Conservation (phyloP, 1,140 invertebrate species). For the Wasmannia auropunctata region DNA sequence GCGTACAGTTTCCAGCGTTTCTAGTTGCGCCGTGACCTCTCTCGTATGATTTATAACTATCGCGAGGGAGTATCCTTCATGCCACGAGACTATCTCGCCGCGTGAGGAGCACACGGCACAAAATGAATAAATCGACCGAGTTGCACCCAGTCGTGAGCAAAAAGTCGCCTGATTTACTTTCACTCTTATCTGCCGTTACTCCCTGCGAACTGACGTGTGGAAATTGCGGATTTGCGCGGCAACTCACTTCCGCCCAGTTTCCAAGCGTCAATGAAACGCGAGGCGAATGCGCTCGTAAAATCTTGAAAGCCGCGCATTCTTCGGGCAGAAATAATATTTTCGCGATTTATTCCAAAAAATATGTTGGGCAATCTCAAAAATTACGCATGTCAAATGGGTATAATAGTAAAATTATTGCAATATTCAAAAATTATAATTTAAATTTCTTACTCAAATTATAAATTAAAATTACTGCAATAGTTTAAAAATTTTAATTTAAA, state of each 20-base stretch:
- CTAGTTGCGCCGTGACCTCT: background rate
- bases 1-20: background rate
- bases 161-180: slow-evolving; percentile 48
- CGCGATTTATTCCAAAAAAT: background rate
- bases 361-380: background rate
- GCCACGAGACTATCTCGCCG: slow-evolving; percentile 1
- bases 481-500: no score
- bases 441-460: no score
- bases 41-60: slow-evolving; percentile 34
- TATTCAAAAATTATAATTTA: background rate
- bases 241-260: slow-evolving; percentile 15
- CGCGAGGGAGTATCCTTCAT: background rate
- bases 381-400: no score
- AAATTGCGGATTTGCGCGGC: slow-evolving; percentile 37
- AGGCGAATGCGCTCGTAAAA: background rate
- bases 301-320: background rate
- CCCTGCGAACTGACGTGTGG: slow-evolving; percentile 31
- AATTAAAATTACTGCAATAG: no score
- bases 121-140: slow-evolving; percentile 22
- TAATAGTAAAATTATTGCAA: background rate
- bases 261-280: background rate
- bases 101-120: background rate
- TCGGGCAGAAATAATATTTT: no score
- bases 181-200: slow-evolving; percentile 55
- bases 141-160: slow-evolving; percentile 26